Base-by-base conservation (phyloP, 2,113 vertebrate genomes). In the Oplegnathus fasciatus region DNA sequence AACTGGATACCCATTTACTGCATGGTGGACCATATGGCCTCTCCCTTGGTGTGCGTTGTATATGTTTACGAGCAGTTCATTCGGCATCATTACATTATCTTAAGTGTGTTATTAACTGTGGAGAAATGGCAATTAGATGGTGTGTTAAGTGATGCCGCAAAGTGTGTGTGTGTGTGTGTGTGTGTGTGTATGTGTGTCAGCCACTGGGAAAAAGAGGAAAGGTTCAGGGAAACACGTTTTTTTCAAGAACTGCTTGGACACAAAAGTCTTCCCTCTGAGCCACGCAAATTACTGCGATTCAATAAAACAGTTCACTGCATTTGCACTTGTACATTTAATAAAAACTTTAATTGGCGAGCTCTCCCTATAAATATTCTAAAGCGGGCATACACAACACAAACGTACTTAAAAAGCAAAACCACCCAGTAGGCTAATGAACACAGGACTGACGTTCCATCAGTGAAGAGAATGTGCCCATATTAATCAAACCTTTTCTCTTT, bases 61-160 rank as follows among this genome's bases (percentile, higher is more conserved):
- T 89, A 90, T 92, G 92, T 95, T 95, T 94, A 95, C 87, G 62
- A 94, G 91, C 89, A 90, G 90, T 92, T 93, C 85, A 87, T 94
- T 91, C 82, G 48, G 84, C 72, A 82, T 89, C 87, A 92, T 93
- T 95, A 93, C 88, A 69, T 93, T 93, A 94, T 94, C 91, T 93
- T 83, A 77, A 92, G 92, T 86, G 90, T 88, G 86, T 94, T 84
- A 90, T 93, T 92, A 89, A 87, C 86, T 91, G 91, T 89, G 83
- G 87, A 76, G 81, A 90, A 91, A 89, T 80, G 83, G 72, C 78
- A 90, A 92, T 94, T 93, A 94, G 78, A 62, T 46, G 61, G 72
- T 75, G 52, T 54, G 86, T 92, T 91, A 90, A 86, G 81, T 83
- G 78, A 66, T 75, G 71, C 60, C n/a, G 40, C 66, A 61, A 30